phyloP scores from a whole-genome alignment of 2,888 invertebrate genomes.

The Seira musarum region DNA sequence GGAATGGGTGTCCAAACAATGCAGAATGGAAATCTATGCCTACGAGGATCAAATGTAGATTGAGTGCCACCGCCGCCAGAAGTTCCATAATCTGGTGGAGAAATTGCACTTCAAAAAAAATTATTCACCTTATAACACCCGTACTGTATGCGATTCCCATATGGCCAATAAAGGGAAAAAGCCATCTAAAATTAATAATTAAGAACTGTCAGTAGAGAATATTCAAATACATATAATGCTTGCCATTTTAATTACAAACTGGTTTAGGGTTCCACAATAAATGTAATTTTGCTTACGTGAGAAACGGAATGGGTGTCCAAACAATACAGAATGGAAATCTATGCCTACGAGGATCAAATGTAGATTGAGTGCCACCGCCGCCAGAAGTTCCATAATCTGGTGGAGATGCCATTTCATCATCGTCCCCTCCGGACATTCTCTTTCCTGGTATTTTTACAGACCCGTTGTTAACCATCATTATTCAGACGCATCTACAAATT shows the following conservation, averaged over 20 bases:
- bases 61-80: slow-evolving; percentile 17
- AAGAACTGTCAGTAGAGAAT: neutral
- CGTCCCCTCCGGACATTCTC: slow-evolving; percentile 30
- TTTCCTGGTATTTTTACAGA: slow-evolving; percentile 25
- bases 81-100: slow-evolving; percentile 47
- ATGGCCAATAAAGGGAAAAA: slow-evolving; percentile 97
- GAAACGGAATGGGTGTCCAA: slow-evolving; percentile 85
- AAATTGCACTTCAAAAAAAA: neutral
- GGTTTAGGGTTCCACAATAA: neutral
- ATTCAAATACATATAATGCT: too few species aligned
- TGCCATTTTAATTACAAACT: neutral
- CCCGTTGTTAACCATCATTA: slow-evolving; percentile 37
- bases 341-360: slow-evolving; percentile 71
- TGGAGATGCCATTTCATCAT: slow-evolving; percentile 40
- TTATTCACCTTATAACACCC: slow-evolving; percentile 71
- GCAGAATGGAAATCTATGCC: slow-evolving; percentile 85
- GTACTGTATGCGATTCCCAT: slow-evolving; percentile 95
- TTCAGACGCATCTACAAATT: neutral
- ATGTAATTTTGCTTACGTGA: slow-evolving; percentile 87
- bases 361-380: neutral
- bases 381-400: slow-evolving; percentile 51
- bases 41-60: slow-evolving; percentile 70
- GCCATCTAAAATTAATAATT: slow-evolving; percentile 79
- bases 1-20: slow-evolving; percentile 99
- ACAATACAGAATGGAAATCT: slow-evolving; percentile 93